These are phyloP conservation scores for Mormyrus lacerda DNA, from an alignment of 2,113 vertebrate genomes.

Conservation along the genomic window DNA sequence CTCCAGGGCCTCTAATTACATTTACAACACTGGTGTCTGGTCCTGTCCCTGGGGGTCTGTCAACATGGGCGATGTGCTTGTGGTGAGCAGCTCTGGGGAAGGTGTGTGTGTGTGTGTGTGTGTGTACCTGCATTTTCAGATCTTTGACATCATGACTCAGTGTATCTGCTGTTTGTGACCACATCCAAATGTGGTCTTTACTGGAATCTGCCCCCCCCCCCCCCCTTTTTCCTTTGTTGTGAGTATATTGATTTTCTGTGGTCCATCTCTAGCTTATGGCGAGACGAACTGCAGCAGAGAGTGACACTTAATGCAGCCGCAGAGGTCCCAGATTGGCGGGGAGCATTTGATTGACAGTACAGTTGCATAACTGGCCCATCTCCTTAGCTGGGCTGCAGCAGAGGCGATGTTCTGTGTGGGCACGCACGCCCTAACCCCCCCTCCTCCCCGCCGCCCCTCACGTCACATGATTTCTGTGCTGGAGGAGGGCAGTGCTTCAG, in stretches of 20 bases:
- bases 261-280: background rate
- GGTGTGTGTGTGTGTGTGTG: background rate
- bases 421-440: background rate
- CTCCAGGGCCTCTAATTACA: background rate
- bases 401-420: background rate
- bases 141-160: background rate
- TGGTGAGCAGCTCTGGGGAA: background rate
- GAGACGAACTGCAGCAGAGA: background rate
- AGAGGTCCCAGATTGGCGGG: background rate
- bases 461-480: background rate
- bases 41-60: background rate
- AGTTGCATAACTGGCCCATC: background rate
- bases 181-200: background rate
- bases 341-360: background rate
- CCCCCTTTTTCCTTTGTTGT: background rate
- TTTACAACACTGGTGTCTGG: background rate
- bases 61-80: background rate
- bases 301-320: background rate
- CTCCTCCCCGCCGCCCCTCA: background rate
- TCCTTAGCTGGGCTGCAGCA: background rate
- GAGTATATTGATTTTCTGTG: background rate
- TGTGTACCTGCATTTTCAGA: background rate
- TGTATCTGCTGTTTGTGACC: background rate
- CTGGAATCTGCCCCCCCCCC: background rate
- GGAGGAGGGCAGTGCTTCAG: background rate